These are phyloP conservation scores for Scophthalmus maximus DNA, from an alignment of 2,113 vertebrate species.

Conservation along the genomic window DNA sequence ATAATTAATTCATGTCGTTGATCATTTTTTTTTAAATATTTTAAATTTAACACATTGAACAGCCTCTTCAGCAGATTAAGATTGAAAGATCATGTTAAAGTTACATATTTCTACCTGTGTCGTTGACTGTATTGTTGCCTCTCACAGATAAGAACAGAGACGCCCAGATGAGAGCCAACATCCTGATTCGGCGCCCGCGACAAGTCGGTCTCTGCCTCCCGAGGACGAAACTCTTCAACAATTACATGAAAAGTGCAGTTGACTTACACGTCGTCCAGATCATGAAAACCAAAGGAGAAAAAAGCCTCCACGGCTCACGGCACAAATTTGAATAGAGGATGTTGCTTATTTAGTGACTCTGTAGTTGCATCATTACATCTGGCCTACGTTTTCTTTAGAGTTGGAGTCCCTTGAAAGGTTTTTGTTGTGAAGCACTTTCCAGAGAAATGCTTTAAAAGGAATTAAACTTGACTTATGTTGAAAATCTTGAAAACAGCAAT, in stretches of 20 bases:
- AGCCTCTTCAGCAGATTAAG: neutral
- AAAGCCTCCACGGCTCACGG: neutral
- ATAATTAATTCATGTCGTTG: too few relatives aligned
- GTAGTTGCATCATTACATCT: neutral
- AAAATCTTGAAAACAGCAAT: too few relatives aligned
- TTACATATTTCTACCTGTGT: neutral
- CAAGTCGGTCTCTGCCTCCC: neutral
- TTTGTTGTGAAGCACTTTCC: neutral
- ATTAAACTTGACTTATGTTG: too few relatives aligned
- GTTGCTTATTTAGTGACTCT: neutral
- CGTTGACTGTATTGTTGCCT: rapidly evolving
- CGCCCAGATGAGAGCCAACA: conserved; percentile 26
- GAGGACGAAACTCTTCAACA: neutral
- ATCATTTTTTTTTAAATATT: too few relatives aligned
- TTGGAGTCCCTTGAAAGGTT: neutral
- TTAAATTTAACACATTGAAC: neutral
- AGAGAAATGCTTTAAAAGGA: too few relatives aligned
- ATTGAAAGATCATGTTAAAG: neutral
- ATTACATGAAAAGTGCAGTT: rapidly evolving
- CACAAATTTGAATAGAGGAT: conserved; percentile 18
- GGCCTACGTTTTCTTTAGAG: too few relatives aligned
- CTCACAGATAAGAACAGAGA: conserved; percentile 10
- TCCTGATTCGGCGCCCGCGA: neutral
- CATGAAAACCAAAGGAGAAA: conserved; percentile 4
- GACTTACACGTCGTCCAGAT: too few relatives aligned